Conservation (phyloP, 2,888 invertebrate species). For the Mythimna vitellina region DNA sequence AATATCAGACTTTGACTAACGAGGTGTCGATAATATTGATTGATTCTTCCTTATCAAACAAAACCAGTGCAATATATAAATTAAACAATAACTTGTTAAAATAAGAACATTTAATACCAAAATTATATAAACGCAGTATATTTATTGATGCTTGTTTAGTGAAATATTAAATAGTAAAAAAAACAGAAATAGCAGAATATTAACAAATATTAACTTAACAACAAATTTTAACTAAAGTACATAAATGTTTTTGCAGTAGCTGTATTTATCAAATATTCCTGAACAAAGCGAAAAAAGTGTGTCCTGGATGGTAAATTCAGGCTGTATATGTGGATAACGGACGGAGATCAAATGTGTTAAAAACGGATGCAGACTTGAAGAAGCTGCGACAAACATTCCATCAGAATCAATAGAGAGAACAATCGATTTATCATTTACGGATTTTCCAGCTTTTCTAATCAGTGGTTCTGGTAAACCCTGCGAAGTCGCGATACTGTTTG, state of each 20-base stretch:
- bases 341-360: slow-evolving; percentile 74
- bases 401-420: slow-evolving; percentile 77
- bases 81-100: slow-evolving; percentile 1
- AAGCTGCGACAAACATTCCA: slow-evolving; percentile 80
- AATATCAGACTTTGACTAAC: no score
- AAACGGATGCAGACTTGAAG: slow-evolving; percentile 78
- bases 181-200: slow-evolving; percentile 56
- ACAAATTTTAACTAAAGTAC: slow-evolving; percentile 72
- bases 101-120: slow-evolving; percentile 54
- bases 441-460: slow-evolving; percentile 44
- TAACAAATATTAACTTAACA: slow-evolving; percentile 60
- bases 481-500: slow-evolving; percentile 67
- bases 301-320: slow-evolving; percentile 78
- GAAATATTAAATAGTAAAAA: slow-evolving; percentile 41
- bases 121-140: slow-evolving; percentile 57
- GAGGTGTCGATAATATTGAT: no score
- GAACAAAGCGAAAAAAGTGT: slow-evolving; percentile 77
- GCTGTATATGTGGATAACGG: slow-evolving; percentile 74
- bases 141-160: slow-evolving; percentile 42
- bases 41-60: neutral
- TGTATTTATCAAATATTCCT: slow-evolving; percentile 71
- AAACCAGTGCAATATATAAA: neutral
- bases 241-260: slow-evolving; percentile 81
- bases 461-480: slow-evolving; percentile 55
- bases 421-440: slow-evolving; percentile 39